These are phyloP conservation scores for Drosophila neocordata DNA, from an alignment of 1,140 invertebrate genomes.

Conservation along the genomic window DNA sequence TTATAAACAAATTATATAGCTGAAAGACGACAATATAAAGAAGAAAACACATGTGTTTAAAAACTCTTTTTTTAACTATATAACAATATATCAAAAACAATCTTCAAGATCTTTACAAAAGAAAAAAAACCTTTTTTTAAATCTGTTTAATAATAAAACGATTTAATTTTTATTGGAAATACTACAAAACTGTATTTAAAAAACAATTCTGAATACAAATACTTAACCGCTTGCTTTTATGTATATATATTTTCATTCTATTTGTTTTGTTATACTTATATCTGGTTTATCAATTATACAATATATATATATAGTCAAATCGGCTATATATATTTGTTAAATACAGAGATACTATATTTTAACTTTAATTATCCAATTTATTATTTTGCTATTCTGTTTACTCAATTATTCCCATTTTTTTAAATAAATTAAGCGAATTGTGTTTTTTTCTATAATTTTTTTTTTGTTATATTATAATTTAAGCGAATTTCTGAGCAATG, in stretches of 20 bases:
- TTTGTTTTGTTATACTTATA: background rate
- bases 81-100: constrained; percentile 2
- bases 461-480: constrained; percentile 57
- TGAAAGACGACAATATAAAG: constrained; percentile 24
- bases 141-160: too few species aligned
- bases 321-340: background rate
- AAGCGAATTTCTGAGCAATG: constrained; percentile 59
- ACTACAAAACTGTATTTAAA: too few species aligned
- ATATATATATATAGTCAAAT: background rate
- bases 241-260: background rate
- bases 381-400: background rate
- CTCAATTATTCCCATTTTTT: background rate
- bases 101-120: too few species aligned
- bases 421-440: constrained; percentile 53
- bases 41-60: constrained; percentile 35
- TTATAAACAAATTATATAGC: constrained; percentile 56
- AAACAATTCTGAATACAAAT: background rate
- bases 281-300: background rate
- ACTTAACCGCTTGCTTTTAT: background rate
- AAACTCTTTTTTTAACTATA: constrained; percentile 12
- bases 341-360: background rate
- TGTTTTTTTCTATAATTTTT: constrained; percentile 62
- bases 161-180: too few species aligned
- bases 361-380: background rate
- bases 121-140: too few species aligned